Base-by-base conservation (phyloP, 2,113 vertebrate species). In the Sceloporus tristichus region DNA sequence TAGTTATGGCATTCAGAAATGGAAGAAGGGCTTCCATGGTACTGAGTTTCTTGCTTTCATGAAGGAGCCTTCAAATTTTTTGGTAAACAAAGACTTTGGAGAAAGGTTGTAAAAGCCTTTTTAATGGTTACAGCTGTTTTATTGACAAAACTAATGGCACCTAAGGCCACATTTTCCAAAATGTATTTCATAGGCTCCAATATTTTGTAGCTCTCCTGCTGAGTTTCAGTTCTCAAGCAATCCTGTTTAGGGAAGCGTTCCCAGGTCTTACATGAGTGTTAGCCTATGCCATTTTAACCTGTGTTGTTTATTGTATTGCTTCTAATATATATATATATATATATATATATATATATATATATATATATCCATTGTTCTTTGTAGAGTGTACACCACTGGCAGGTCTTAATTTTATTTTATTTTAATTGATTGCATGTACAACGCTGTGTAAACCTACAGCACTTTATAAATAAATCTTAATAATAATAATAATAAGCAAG, bases 161-260 rank as follows among this genome's bases (percentile, higher is more conserved):
- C 56, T 2, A 29, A 76, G 74, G 66, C 66, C 68, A 34, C 2
- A 29, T 54, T 65, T 48, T 71, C 40, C n/a, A 56, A 73, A 13
- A 62, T 53, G 40, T 77, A 59, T 86, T 83, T 53, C 25, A 85
- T 40, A 74, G 42, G 77, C 29, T 87, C 4, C 53, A 40, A 38
- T 76, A n/a, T 77, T 62, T 56, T 74, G 14, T 40, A 71, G 7
- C 66, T 73, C 18, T 54, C 19, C 25, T 56, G 8, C 75, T 77
- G 19, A 25, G 74, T 88, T 88, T 88, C 82, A 78, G 14, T 40
- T 88, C 75, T 13, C 65, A 84, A 19, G 14, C 11, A 23, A 18
- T 34, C 34, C 34, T 34, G 34, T 34, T 34, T 34, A 34, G 34
- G 34, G 34, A 34, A 34, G 34, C 34, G 34, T 34, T 34, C 34